Evolutionary conservation across 2,888 invertebrate species (phyloP).

Genomic region (Plagiodera versicolora): DNA sequence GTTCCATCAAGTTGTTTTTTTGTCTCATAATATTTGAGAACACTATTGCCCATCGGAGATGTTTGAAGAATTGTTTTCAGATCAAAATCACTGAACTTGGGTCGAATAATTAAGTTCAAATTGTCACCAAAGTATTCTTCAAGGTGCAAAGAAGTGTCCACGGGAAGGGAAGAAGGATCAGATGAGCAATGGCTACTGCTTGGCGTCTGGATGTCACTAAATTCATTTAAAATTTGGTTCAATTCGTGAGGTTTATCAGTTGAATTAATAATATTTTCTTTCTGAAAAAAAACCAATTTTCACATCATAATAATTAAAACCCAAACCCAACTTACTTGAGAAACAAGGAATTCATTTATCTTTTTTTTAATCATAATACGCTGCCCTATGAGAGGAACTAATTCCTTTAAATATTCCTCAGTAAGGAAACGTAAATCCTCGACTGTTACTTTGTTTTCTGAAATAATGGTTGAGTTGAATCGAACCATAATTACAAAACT

Average conservation of each 20-base stretch:
- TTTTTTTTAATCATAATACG: constrained; percentile 10
- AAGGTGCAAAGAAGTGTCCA: constrained; percentile 8
- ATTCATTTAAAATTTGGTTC: background rate
- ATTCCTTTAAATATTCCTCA: constrained; percentile 7
- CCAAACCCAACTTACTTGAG: constrained; percentile 6
- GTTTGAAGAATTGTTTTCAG: constrained; percentile 10
- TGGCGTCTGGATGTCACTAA: constrained; percentile 8
- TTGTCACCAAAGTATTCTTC: constrained; percentile 9
- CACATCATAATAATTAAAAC: constrained; percentile 7
- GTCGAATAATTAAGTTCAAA: constrained; percentile 5
- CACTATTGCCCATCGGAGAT: too few relatives aligned
- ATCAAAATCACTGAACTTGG: constrained; percentile 11
- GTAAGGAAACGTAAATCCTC: constrained; percentile 8
- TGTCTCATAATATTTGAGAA: constrained; percentile 9
- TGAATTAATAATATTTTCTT: constrained; percentile 1
- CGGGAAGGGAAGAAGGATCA: constrained; percentile 6
- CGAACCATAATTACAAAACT: too few relatives aligned
- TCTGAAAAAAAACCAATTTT: constrained; percentile 9
- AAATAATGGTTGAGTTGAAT: constrained; percentile 7
- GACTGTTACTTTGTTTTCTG: constrained; percentile 8
- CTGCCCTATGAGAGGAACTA: constrained; percentile 5
- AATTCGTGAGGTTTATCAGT: background rate
- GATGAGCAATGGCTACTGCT: constrained; percentile 9
- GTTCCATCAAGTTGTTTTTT: constrained; percentile 8
- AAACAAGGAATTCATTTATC: constrained; percentile 3